Evolutionary conservation across 2,113 vertebrate species (phyloP), one percentile per base, ranked within the genome.

Genomic region (Anser brachyrhynchus): DNA sequence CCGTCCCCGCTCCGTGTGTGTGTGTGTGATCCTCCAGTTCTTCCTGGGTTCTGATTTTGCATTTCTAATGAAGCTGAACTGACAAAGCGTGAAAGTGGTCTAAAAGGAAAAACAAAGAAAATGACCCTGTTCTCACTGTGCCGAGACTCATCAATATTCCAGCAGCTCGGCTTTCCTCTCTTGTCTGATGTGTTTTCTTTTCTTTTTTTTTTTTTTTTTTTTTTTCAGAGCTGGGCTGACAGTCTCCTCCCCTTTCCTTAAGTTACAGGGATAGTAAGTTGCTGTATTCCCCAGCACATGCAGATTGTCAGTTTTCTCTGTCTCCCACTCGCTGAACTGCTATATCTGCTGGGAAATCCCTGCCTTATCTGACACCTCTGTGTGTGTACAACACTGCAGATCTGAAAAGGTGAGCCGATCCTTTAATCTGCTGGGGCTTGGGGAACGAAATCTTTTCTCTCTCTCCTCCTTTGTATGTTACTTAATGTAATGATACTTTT

Each of bases 231-330:
- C 54, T 74, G 93, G 77, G 70, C 89, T 44, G 23, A 3, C 83
- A 95, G 94, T 84, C 98, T 97, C 98, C 98, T 94, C 98, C 98
- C 98, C 98, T 96, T 97, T 97, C 90, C 97, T 98, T 98, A 98
- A 98, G 96, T 97, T 77, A 35, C 93, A 22, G 84, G 10, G 97
- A 81, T 94, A 97, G 98, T 95, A 96, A 94, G 12, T 92, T 57
- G 96, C 96, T 85, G 96, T 66, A 21, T 29, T 62, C 86, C 69
- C 12, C 94, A 95, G 91, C 97, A 94, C 97, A 97, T 95, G 97
- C 93, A 29, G 51, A 66, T 55, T 85, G 90, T 77, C 92, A 85
- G 71, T 25, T 43, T 69, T 25, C 44, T 18, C 86, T 59, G 76
- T 19, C 91, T 66, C 33, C 21, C 0, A 35, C 80, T 31, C 51